Base-by-base conservation (phyloP, 2,797 vertebrate species). In the Arremon aurantiirostris region DNA sequence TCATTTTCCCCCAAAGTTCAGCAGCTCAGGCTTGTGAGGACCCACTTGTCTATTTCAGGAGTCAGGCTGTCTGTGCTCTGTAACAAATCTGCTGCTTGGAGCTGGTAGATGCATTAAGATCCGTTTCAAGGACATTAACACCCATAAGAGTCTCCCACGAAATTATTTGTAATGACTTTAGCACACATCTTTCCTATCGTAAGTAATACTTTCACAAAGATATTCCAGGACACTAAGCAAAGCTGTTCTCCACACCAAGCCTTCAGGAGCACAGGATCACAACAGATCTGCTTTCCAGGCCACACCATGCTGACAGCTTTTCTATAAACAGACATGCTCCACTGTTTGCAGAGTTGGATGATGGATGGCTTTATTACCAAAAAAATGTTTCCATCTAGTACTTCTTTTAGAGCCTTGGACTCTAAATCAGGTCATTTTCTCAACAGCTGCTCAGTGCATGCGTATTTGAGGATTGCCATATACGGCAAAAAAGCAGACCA, bases 401-500 rank as follows among this genome's bases (percentile, higher is more conserved):
- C 22, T 79, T 79, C 32, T 13, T 76, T 76, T 52, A 37, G 52
- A 83, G 55, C 28, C n/a, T 46, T 35, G 16, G 39, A 32, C 60
- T 46, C 32, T 18, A 69, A 56, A 9, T 70, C 27, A 39, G 34
- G 14, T 24, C 6, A 39, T 39, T 63, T 64, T 59, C 64, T 88
- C 61, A 42, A 17, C 2, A 24, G 35, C 12, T 70, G 24, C 17
- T 64, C 19, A 27, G 13, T 6, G 16, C 4, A 14, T 9, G 24
- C 1, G 0, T 34, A 46, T 47, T 60, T 56, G 27, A 17, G 9
- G 24, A n/a, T 42, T 44, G 11, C 9, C 12, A 6, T 5, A 24
- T 6, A 30, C 0, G 1, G 39, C 3, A 1, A 1, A 39, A 52
- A 65, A 60, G 4, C 34, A 64, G 26, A 72, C 2, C 7, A 30